Base-by-base conservation (phyloP, 1,140 invertebrate species). In the Zaprionus taronus region DNA sequence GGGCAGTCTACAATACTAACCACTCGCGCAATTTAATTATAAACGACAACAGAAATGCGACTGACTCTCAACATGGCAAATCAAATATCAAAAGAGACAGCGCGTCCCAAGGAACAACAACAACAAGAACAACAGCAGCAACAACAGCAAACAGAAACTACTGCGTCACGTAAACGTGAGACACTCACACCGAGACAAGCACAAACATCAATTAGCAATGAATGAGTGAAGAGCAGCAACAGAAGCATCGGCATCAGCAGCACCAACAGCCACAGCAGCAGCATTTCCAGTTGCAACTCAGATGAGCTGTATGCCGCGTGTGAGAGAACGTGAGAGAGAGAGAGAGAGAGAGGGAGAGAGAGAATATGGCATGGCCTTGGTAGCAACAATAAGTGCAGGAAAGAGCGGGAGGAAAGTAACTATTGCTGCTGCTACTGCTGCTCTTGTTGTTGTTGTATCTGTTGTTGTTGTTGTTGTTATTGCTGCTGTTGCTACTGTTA, bases 11-110 rank as follows among this genome's bases (percentile, higher is more conserved):
- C 47, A 65, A 58, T 62, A 55, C 47, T 38, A 38, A 62, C 57
- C 26, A 31, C 57, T 77, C 22, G 38, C n/a, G 41, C 64, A 73
- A 87, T 89, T 87, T 89, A 84, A 87, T 87, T 87, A 89, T 89
- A 72, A 77, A 80, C 72, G 67, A 75, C 61, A 77, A 56, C 57
- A 47, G 41, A 7, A 47, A 47, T 17, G 7, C 41, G 41, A 75
- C 44, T 64, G 41, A 58, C 26, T 34, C 72, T 44, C 38, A 71
- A 74, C 63, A 74, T 73, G 80, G 75, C 71, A 89, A 89, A 87
- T 87, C 84, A 89, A 87, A 87, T 79, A 87, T 84, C 84, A 83
- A 64, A 69, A 34, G 65, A 31, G 55, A 60, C 22, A 20, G 28
- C 31, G 4, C 20, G 17, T 60, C 47, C 64, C 70, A 56, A 47